phyloP scores from a whole-genome alignment of 2,888 invertebrate genomes.

The Lepidocyrtoides sp. region DNA sequence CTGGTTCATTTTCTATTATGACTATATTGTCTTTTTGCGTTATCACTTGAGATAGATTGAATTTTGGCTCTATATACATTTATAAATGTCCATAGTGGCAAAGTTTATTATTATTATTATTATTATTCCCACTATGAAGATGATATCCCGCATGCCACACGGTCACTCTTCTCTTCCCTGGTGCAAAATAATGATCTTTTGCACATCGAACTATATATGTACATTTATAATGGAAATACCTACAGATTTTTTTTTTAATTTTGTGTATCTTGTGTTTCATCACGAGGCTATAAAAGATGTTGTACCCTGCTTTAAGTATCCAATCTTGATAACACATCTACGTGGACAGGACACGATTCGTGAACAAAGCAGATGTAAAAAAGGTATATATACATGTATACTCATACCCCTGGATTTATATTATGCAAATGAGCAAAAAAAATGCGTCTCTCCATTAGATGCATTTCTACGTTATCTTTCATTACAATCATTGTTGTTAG shows the following conservation, averaged over 20 bases:
- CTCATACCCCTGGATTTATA: neutral
- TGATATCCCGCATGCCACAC: slow-evolving; percentile 31
- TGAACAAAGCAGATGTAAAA: too few species aligned
- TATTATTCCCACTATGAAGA: neutral
- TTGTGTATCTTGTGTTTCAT: slow-evolving; percentile 29
- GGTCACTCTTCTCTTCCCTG: neutral
- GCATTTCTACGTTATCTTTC: neutral
- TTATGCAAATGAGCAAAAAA: neutral
- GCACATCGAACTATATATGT: neutral
- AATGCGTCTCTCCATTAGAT: neutral
- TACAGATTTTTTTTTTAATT: neutral
- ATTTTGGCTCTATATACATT: slow-evolving; percentile 49
- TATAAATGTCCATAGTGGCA: slow-evolving; percentile 45
- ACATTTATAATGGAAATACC: neutral
- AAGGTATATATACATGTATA: too few species aligned
- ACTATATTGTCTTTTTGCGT: neutral
- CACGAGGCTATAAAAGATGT: neutral
- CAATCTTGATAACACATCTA: neutral
- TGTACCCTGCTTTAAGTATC: neutral
- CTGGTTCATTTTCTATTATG: neutral
- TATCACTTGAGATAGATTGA: slow-evolving; percentile 13
- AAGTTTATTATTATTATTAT: slow-evolving; percentile 15
- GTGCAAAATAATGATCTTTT: slow-evolving; percentile 27
- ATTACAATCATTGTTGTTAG: neutral
- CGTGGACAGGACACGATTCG: neutral